Conservation (phyloP, 2,113 vertebrate species). For the Aspidoscelis tigris region DNA sequence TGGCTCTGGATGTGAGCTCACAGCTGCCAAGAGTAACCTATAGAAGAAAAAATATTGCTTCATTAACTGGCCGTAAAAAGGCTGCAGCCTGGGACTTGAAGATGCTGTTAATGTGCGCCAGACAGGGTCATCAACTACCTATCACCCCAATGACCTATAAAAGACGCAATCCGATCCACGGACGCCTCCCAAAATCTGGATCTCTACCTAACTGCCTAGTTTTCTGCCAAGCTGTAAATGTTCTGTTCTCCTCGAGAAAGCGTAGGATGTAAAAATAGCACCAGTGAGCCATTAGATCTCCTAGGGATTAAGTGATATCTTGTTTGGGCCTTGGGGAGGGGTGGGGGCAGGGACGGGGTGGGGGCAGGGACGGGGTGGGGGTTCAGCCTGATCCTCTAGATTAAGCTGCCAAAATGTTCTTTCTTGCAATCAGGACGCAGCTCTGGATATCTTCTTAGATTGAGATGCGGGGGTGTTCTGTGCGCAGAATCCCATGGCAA, state of each 20-base stretch:
- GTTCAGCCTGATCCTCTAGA: background rate
- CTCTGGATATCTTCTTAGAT: background rate
- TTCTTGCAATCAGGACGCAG: background rate
- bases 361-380: too few species aligned
- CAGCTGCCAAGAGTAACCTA: slow-evolving; percentile 50
- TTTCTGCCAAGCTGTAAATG: slow-evolving; percentile 33
- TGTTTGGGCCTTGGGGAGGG: background rate
- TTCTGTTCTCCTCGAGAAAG: slow-evolving; percentile 35
- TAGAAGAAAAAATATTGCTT: slow-evolving; percentile 43
- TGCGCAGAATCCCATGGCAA: too few species aligned
- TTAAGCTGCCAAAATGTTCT: background rate
- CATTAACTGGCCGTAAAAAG: slow-evolving; percentile 50
- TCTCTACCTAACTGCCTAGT: slow-evolving; percentile 11
- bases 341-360: background rate
- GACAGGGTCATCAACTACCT: background rate
- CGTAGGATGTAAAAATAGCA: slow-evolving; percentile 17
- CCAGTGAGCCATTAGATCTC: rapidly evolving
- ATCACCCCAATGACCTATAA: background rate
- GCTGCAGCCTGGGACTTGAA: slow-evolving; percentile 38
- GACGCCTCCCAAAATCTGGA: slow-evolving; percentile 18
- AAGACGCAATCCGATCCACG: slow-evolving; percentile 37
- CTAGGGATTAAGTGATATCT: background rate
- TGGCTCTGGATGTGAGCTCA: slow-evolving; percentile 29
- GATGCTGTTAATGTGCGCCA: slow-evolving; percentile 37
- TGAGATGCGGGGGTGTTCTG: too few species aligned